Evolutionary conservation across 92 coral and sea anemone genomes (phyloP).

Genomic region (Umimayanthus kanabou): DNA sequence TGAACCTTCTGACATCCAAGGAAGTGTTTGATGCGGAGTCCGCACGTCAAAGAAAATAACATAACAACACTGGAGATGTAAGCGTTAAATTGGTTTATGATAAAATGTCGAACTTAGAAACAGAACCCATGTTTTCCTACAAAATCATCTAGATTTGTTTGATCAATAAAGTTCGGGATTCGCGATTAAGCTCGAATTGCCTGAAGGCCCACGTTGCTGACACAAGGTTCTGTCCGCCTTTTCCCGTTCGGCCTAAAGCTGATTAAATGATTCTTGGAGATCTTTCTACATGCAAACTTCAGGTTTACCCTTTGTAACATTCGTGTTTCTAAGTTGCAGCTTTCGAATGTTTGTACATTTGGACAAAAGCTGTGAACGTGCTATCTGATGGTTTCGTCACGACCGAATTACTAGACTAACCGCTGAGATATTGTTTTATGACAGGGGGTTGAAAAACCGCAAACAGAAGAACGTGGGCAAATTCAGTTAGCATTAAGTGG

Average conservation of each 20-base stretch:
- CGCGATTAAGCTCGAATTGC: conserved; percentile 24
- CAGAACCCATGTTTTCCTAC: conserved; percentile 8
- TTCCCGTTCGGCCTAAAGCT: conserved; percentile 1
- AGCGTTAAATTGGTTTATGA: neutral
- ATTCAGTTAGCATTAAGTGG: neutral
- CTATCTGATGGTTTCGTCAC: conserved; percentile 44
- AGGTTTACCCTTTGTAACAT: neutral
- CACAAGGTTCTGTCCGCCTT: conserved; percentile 8
- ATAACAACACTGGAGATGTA: neutral
- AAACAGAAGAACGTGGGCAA: neutral
- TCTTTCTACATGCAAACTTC: neutral
- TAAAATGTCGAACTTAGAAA: neutral
- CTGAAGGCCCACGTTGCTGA: conserved; percentile 30
- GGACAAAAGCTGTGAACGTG: conserved; percentile 35
- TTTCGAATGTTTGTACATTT: conserved; percentile 18
- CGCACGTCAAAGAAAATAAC: neutral
- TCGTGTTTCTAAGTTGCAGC: neutral
- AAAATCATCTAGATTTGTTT: conserved; percentile 34
- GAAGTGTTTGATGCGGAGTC: neutral
- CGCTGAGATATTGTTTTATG: conserved; percentile 27
- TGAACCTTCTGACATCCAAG: conserved; percentile 21
- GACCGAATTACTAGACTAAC: conserved; percentile 27
- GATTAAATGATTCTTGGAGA: neutral
- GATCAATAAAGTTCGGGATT: conserved; percentile 23
- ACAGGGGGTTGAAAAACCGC: neutral